Base-by-base conservation (phyloP, 2,888 invertebrate genomes). In the Drosophila parthenogenetica region DNA sequence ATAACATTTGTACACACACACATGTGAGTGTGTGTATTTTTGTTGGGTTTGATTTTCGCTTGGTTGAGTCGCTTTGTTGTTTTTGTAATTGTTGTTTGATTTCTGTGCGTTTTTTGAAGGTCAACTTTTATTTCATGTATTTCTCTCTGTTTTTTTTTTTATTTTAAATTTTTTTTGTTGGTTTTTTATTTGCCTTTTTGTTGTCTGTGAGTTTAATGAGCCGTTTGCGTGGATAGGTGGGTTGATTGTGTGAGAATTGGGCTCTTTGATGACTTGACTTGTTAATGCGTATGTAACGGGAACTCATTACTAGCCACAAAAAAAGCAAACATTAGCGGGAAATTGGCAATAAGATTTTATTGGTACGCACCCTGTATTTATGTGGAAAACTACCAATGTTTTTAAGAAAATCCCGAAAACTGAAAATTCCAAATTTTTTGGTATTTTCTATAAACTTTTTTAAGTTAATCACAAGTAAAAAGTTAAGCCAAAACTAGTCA, bases 41-140 rank as follows among this genome's bases (percentile, higher is more conserved):
- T 46, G 45, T 68, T 62, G 60, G 54, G 43, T 68, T 77, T 73
- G 75, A 77, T 89, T 89, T 89, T 69, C 85, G 83, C 83, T 89
- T 84, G 73, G 81, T 53, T 89, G 87, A 68, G 73, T 67, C 29
- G 72, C 73, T 74, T 66, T 81, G 70, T 77, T 73, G 72, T 70
- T 81, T 29, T 79, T 81, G 68, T 77, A 66, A 61, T 80, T 83
- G 69, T 71, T 77, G 63, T 73, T 87, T 73, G 81, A 84, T 83
- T 83, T 81, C 77, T 79, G 81, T 83, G 86, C 82, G 82, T 87
- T 82, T 81, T 81, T 87, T 82, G 82, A 82, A 82, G 88, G 82
- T 82, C 82, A 87, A 87, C 79, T 71, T 82, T 85, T 85, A 71
- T 85, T 73, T 74, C 73, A 59, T 73, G 58, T 72, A 43, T 75